These are phyloP conservation scores for Danaus melanippus DNA, from an alignment of 1,140 invertebrate species.

Conservation along the genomic window DNA sequence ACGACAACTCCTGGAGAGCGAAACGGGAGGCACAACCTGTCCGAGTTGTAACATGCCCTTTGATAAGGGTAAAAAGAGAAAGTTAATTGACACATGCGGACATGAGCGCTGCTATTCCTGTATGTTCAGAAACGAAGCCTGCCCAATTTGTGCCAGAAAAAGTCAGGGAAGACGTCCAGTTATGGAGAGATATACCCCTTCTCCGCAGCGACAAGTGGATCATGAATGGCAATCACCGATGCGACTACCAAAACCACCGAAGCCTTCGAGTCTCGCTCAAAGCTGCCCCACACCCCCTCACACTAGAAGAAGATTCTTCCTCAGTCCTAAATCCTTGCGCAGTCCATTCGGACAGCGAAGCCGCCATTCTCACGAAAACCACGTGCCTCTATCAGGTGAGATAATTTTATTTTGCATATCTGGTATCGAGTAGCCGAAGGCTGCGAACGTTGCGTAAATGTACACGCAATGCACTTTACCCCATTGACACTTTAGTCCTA, in stretches of 20 bases:
- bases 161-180: constrained; percentile 42
- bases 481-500: constrained; percentile 33
- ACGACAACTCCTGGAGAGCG: constrained; percentile 62
- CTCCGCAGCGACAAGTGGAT: constrained; percentile 62
- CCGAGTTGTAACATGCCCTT: constrained; percentile 92
- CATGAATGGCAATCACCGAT: constrained; percentile 58
- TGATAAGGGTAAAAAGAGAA: constrained; percentile 94
- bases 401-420: constrained; percentile 39
- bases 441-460: constrained; percentile 48
- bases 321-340: constrained; percentile 82
- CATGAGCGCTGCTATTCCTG: constrained; percentile 95
- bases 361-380: constrained; percentile 66
- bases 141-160: constrained; percentile 84
- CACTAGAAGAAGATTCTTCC: constrained; percentile 83
- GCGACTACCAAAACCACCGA: constrained; percentile 61
- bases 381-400: constrained; percentile 79
- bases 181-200: constrained; percentile 66
- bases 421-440: constrained; percentile 49
- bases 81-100: constrained; percentile 93
- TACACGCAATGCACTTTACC: constrained; percentile 33
- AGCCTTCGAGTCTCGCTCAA: constrained; percentile 67
- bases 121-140: constrained; percentile 91
- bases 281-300: constrained; percentile 86
- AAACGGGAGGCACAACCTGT: constrained; percentile 76
- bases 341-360: constrained; percentile 77